Percentiles rank a stretch among this genome's conserved stretches.
These are phyloP conservation scores for Zaprionus kolodkinae DNA, from an alignment of 1,140 invertebrate species.

Conservation along the genomic window DNA sequence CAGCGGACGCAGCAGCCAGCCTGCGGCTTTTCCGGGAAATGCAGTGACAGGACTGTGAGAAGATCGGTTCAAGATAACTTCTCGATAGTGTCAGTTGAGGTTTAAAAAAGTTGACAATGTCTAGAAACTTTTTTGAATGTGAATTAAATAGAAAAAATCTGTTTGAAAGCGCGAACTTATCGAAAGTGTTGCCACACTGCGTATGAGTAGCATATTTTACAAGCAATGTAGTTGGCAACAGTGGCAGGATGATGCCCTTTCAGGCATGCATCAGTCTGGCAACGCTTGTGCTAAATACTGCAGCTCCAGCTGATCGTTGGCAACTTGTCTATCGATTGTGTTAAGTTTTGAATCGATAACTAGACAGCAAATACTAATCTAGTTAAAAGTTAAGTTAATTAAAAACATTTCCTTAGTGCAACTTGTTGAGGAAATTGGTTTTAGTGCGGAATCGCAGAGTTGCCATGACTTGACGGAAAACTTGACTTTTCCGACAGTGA, in stretches of 20 bases:
- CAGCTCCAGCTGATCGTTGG: not conserved
- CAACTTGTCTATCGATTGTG: not conserved
- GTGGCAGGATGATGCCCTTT: not conserved
- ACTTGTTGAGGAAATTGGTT: conserved; percentile 14
- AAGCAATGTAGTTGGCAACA: not conserved
- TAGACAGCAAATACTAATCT: not conserved
- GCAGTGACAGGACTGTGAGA: not conserved
- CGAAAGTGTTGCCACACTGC: not conserved
- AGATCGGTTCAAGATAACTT: not conserved
- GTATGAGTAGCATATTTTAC: not conserved
- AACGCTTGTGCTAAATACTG: not conserved
- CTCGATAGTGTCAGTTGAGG: not conserved
- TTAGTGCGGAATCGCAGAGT: not conserved
- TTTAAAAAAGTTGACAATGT: not conserved
- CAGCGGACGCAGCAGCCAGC: not conserved
- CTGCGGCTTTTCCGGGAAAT: conserved; percentile 14
- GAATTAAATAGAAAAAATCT: not conserved
- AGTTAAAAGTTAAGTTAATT: not conserved
- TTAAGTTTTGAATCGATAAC: not conserved
- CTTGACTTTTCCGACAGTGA: conserved; percentile 6
- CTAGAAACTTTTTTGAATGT: not conserved
- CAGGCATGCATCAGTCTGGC: not conserved
- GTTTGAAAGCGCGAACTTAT: not conserved
- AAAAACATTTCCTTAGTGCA: not conserved
- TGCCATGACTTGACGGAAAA: not conserved